A percentile compares a stretch with the other conserved stretches of the same genome.
Evolutionary conservation across 1,140 invertebrate species (phyloP).

Genomic region (Hypsibius dujardini): DNA sequence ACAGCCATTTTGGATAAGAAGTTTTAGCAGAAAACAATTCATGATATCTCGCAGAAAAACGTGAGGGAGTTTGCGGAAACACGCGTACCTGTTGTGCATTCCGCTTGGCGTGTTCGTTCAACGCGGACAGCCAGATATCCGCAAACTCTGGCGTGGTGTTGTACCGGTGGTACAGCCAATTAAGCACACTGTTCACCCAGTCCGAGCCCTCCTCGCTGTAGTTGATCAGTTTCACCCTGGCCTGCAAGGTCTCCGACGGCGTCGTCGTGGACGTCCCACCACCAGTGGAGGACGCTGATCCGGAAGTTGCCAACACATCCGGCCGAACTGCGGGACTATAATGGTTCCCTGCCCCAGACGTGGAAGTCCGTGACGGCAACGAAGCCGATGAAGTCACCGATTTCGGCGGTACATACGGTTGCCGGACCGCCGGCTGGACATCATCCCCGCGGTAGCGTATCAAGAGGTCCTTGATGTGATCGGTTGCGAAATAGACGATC

Average conservation of each 20-base stretch:
- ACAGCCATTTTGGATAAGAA: no score
- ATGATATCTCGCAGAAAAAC: no score
- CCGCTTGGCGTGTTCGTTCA: constrained; percentile 5
- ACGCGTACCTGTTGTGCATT: constrained; percentile 4
- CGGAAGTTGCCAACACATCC: no score
- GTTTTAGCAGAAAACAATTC: no score
- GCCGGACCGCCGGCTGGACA: not conserved
- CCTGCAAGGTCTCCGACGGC: constrained; percentile 4
- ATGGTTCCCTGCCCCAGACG: not conserved
- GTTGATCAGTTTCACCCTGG: not conserved
- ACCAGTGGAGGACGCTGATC: no score
- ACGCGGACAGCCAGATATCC: not conserved
- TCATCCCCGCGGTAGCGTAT: no score
- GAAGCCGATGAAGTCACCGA: not conserved
- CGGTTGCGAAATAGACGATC: not conserved
- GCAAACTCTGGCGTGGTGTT: constrained; percentile 5
- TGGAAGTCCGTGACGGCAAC: not conserved
- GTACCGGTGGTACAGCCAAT: constrained; percentile 5
- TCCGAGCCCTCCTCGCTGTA: not conserved
- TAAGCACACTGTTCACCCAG: not conserved
- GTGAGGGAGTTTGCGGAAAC: no score
- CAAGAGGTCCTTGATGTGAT: constrained; percentile 2
- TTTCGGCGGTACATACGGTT: not conserved
- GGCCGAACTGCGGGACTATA: no score
- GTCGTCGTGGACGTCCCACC: no score